Evolutionary conservation across 1,140 invertebrate genomes (phyloP), one percentile per base, ranked within the genome.

Genomic region (Drosophila simulans): DNA sequence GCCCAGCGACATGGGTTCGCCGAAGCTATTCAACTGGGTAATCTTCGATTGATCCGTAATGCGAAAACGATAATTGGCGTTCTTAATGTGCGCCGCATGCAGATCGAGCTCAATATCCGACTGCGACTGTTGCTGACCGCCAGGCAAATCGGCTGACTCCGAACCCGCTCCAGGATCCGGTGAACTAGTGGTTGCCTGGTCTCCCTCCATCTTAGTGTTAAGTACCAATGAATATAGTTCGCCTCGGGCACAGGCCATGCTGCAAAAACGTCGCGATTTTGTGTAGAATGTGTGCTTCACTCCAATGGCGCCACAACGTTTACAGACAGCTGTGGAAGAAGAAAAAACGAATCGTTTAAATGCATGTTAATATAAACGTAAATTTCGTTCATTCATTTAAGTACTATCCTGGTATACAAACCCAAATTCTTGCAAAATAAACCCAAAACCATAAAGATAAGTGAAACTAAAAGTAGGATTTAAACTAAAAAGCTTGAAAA

Each of bases 261-360:
- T 96, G 89, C 96, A 97, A 92, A 96, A 97, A 66, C 95, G 93
- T 76, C 97, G 94, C 73, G 97, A 96, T 92, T 96, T 96, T 11
- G 96, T 97, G 84, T 98, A 97, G 93, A 98, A 98, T 3, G 97
- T 96, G 92, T 97, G 96, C 92, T 97, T 97, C 5, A 97, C 97
- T 66, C 97, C 97, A 77, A 97, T 96, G 34, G 96, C 95, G 53
- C 97, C 97, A 93, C 97, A 98, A 92, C 96, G 96, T 92, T 97
- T 96, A 94, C 97, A 98, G 35, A 97, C 96, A 82, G 96, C 96
- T 97, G 73, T 13, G 42, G n/a, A 52, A 52, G 3, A 12, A 56
- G 48, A 31, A 15, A 46, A 31, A 4, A 17, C 2, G 0, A n/a
- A 15, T 15, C 17, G 11, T 42, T 12, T 39, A 34, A 12, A 5